Percentiles rank a stretch among this genome's conserved stretches.
Conservation (phyloP, 1,140 invertebrate genomes). For the Lordiphosa clarofinis region DNA sequence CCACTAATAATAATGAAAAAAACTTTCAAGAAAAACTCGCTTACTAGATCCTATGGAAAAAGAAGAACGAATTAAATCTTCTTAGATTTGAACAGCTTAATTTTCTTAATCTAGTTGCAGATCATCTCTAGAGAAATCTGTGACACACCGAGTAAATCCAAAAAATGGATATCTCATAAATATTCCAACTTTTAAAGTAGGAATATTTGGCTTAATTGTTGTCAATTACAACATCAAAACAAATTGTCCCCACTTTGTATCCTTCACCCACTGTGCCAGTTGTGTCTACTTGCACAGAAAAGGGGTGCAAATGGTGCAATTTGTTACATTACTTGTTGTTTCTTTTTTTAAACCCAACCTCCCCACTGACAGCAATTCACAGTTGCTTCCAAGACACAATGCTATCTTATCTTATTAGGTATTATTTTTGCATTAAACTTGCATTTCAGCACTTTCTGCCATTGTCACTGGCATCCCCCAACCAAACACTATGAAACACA, state of each 20-base stretch:
- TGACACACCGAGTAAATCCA: too few species aligned
- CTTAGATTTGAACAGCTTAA: too few species aligned
- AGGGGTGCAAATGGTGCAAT: slow-evolving; percentile 75
- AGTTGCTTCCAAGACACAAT: slow-evolving; percentile 55
- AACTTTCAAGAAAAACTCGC: too few species aligned
- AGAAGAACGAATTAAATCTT: too few species aligned
- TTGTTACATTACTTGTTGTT: slow-evolving; percentile 64
- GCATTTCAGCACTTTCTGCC: slow-evolving; percentile 58
- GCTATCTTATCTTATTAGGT: slow-evolving; percentile 76
- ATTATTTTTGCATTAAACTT: slow-evolving; percentile 76
- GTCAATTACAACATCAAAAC: too few species aligned
- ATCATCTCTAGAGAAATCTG: too few species aligned
- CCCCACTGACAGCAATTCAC: not conserved
- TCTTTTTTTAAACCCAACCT: slow-evolving; percentile 28
- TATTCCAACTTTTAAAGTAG: too few species aligned
- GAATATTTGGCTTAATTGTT: too few species aligned
- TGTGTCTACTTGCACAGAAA: slow-evolving; percentile 18
- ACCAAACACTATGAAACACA: not conserved
- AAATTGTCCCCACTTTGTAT: not conserved
- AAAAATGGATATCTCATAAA: too few species aligned
- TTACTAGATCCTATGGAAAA: too few species aligned
- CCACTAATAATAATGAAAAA: too few species aligned
- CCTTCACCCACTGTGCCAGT: slow-evolving; percentile 24
- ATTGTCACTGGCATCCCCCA: slow-evolving; percentile 7
- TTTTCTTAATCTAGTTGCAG: too few species aligned